Evolutionary conservation across 2,113 vertebrate genomes (phyloP), one percentile per base, ranked within the genome.

Genomic region (Parus major): DNA sequence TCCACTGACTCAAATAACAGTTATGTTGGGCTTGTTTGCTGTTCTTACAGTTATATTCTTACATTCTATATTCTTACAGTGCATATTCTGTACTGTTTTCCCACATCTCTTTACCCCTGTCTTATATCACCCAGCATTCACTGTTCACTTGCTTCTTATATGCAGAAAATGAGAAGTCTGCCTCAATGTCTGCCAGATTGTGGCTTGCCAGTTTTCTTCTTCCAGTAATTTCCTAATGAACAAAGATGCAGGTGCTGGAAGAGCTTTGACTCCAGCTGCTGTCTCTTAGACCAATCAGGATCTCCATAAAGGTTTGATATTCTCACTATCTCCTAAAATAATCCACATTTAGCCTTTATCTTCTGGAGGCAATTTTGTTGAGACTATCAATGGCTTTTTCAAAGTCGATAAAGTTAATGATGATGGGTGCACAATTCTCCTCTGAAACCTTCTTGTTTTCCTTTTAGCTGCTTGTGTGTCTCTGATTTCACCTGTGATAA

Each of bases 401-500:
- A 65, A 80, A 94, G 90, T 94, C 92, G 83, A 93, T 96, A 90
- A 88, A 83, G 63, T 77, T 95, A 96, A 95, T 83, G 92, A 88
- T 88, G 88, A 83, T 86, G 86, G 68, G 79, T 80, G 79, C 73
- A 11, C 86, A 50, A 33, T 77, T 77, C 88, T 86, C 44, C 55
- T 82, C 82, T 2, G 3, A 88, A 83, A 39, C 59, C 55, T 36
- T 25, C 79, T 57, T 60, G 59, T 80, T 92, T 93, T 70, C 18
- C 71, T 77, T 71, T 81, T 31, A 76, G 78, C 87, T 87, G 57
- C 65, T 47, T 29, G 22, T 18, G 21, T 44, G 57, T 22, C 85
- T 82, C 88, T 81, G 96, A 95, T 95, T 93, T 92, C 63, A 80
- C 61, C 86, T 49, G 33, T 0, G 59, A 83, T 93, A 92, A 80